Evolutionary conservation across 2,797 vertebrate genomes (phyloP).

Genomic region (Apodemus agrarius): DNA sequence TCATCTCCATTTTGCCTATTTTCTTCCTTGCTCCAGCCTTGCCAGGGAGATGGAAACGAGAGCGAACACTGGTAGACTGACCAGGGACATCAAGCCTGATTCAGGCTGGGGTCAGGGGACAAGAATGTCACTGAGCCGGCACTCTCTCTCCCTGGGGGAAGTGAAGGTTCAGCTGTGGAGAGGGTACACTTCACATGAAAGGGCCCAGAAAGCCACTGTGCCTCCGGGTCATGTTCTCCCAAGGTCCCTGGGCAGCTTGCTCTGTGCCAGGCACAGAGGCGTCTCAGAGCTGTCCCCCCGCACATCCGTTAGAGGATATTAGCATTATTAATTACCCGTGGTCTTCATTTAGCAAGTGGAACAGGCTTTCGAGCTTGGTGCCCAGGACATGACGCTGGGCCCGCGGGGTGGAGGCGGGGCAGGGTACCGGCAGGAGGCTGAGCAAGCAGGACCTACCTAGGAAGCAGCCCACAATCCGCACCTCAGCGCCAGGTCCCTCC

Average conservation of each 20-base stretch:
- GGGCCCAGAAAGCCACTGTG: accelerated
- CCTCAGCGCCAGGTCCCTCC: background rate
- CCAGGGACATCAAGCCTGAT: accelerated
- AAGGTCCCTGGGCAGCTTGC: background rate
- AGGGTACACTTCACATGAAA: background rate
- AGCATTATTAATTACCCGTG: constrained; percentile 89
- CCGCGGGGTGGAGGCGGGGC: background rate
- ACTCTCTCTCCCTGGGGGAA: accelerated
- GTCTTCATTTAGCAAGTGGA: constrained; percentile 86
- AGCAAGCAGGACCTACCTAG: background rate
- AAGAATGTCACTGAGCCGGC: accelerated
- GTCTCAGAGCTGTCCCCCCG: background rate
- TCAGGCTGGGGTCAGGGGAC: background rate
- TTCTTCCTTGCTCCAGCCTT: background rate
- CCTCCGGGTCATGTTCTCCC: background rate
- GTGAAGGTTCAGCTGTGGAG: background rate
- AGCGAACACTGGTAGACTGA: background rate
- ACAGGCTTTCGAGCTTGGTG: constrained; percentile 84
- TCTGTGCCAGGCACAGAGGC: background rate
- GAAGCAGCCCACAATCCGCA: background rate
- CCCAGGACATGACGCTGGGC: background rate
- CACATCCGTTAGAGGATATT: constrained; percentile 84
- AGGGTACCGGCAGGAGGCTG: background rate
- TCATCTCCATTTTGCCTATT: background rate
- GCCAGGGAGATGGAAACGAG: background rate